phyloP scores from a whole-genome alignment of 2,888 invertebrate species.

The Odiellus spinosus region DNA sequence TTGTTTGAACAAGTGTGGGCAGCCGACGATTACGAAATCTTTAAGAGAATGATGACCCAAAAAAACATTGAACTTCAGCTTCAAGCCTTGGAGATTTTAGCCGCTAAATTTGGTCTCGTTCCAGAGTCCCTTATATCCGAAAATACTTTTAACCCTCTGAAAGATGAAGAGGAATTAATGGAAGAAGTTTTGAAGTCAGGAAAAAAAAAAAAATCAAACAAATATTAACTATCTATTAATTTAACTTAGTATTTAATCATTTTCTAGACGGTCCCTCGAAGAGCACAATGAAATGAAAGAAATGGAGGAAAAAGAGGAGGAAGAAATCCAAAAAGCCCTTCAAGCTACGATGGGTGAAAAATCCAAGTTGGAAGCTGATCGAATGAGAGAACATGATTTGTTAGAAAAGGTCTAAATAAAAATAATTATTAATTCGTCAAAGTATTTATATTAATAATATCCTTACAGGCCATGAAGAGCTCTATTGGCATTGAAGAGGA shows the following conservation, averaged over 20 bases:
- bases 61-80: slow-evolving; percentile 79
- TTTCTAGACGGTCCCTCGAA: too few species aligned
- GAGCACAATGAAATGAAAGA: slow-evolving; percentile 6
- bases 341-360: slow-evolving; percentile 21
- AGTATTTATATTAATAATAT: too few species aligned
- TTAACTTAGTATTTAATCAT: too few species aligned
- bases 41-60: slow-evolving; percentile 81
- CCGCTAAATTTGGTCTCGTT: slow-evolving; percentile 43
- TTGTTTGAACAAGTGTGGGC: slow-evolving; percentile 72
- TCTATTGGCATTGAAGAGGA: too few species aligned
- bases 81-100: slow-evolving; percentile 68
- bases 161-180: slow-evolving; percentile 41
- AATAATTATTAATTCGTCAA: too few species aligned
- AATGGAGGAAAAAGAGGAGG: slow-evolving; percentile 9
- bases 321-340: slow-evolving; percentile 19
- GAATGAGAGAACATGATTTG: slow-evolving; percentile 28
- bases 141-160: slow-evolving; percentile 19
- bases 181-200: slow-evolving; percentile 39
- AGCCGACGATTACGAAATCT: slow-evolving; percentile 76
- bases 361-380: slow-evolving; percentile 27
- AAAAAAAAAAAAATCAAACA: neutral
- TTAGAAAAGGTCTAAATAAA: slow-evolving; percentile 24
- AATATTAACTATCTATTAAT: too few species aligned
- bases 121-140: slow-evolving; percentile 37
- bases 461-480: too few species aligned